Base-by-base conservation (phyloP, 2,888 invertebrate species). In the Chesias legatella region DNA sequence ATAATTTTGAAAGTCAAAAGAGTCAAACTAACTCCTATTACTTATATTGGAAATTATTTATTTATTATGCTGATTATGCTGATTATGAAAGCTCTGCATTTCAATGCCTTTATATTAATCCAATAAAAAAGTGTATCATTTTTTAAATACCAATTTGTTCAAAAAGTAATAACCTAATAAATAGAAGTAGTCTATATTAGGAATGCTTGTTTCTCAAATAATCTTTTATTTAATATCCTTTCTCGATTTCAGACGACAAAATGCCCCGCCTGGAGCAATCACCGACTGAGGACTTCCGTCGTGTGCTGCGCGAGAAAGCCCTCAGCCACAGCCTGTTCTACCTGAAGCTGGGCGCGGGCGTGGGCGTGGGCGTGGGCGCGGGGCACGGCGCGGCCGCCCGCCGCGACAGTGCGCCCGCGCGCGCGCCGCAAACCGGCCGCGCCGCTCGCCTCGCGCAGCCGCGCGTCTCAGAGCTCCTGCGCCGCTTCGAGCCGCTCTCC, bases 261-360 rank as follows among this genome's bases (percentile, higher is more conserved):
- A 88, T 88, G 88, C 86, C 86, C 43, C 85, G 82, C 30, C 53
- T 86, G 40, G 85, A 85, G 49, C 65, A 79, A 46, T 58, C 67
- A 28, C 66, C 79, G 28, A 74, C 79, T 23, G 82, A 86, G 56
- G 89, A 89, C 64, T 86, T 88, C 67, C 81, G 89, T 25, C 79
- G 83, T 42, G 80, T 88, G 44, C 66, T 89, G 44, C 79, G 86
- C 40, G 86, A 88, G 67, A 89, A 89, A 68, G 88, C 89, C 38
- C 68, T 88, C 22, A 80, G 63, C 65, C 89, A 89, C 72, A 88
- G 88, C 67, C 58, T 86, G 57, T 89, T 88, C 62, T 89, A 89
- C 65, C 60, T 84, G 64, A 85, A 85, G 62, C 72, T 88, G 51
- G 82, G 81, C 61, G 74, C 80, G 31, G 83, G 79, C 63, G 26